phyloP scores from a whole-genome alignment of 2,797 vertebrate species.

The Potorous gilbertii region DNA sequence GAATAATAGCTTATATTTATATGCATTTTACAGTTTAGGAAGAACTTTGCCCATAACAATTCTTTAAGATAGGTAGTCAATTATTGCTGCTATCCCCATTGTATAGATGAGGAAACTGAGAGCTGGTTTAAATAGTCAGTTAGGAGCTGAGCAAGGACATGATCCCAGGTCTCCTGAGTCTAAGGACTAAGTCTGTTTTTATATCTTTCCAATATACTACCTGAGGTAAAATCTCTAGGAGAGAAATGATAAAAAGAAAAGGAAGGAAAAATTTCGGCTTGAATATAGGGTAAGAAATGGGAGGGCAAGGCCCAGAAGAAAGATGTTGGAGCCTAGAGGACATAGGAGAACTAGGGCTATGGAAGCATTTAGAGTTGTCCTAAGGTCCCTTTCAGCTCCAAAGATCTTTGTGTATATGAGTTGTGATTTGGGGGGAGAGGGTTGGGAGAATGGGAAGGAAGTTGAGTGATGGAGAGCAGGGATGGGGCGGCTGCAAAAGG shows the following conservation, averaged over 20 bases:
- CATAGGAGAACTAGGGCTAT: neutral
- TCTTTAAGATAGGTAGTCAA: neutral
- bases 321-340: neutral
- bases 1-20: neutral
- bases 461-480: conserved; percentile 15
- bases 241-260: neutral
- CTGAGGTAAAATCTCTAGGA: neutral
- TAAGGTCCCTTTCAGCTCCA: neutral
- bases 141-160: neutral
- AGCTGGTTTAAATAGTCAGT: neutral
- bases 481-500: neutral
- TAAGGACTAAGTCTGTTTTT: neutral
- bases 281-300: neutral
- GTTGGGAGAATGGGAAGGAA: neutral
- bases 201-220: neutral
- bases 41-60: neutral
- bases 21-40: neutral
- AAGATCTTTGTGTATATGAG: neutral
- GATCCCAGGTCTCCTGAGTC: neutral
- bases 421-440: neutral
- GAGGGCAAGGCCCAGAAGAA: neutral
- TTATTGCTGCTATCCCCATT: neutral
- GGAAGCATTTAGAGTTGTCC: neutral
- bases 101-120: neutral
- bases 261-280: neutral